Evolutionary conservation across 2,888 invertebrate genomes (phyloP).

Genomic region (Pristionchus exspectatus): DNA sequence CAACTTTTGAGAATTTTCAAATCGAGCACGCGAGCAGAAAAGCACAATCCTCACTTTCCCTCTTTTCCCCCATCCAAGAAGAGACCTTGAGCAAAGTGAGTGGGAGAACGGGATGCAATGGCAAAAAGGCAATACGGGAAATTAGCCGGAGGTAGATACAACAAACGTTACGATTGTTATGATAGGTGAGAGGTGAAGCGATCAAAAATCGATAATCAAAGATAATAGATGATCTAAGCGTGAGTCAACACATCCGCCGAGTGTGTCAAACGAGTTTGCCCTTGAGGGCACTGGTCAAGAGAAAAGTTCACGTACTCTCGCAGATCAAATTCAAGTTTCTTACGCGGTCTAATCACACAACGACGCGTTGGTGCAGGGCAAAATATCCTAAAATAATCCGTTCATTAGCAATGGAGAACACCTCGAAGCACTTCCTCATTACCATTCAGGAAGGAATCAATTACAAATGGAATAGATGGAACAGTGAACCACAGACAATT

Average conservation of each 20-base stretch:
- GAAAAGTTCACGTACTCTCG: neutral
- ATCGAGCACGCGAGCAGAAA: too few relatives aligned
- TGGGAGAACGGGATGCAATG: neutral
- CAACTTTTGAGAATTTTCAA: neutral
- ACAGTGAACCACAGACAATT: too few relatives aligned
- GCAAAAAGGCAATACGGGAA: neutral
- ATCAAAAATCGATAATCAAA: neutral
- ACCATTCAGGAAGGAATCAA: too few relatives aligned
- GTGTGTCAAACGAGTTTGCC: neutral
- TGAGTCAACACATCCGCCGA: neutral
- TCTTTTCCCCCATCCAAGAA: neutral
- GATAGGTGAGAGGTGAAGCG: neutral
- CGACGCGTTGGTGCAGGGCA: too few relatives aligned
- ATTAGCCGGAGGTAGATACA: neutral
- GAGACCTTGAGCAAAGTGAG: neutral
- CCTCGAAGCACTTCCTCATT: too few relatives aligned
- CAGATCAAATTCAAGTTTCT: neutral
- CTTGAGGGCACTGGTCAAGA: neutral
- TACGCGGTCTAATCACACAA: neutral
- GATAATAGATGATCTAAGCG: neutral
- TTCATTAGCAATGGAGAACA: too few relatives aligned
- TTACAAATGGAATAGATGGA: too few relatives aligned
- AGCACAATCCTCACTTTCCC: too few relatives aligned
- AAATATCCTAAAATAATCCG: too few relatives aligned
- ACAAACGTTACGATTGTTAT: neutral